A percentile compares a stretch with the other conserved stretches of the same genome.
These are phyloP conservation scores for Eupithecia abbreviata DNA, from an alignment of 2,888 invertebrate species.

Conservation along the genomic window DNA sequence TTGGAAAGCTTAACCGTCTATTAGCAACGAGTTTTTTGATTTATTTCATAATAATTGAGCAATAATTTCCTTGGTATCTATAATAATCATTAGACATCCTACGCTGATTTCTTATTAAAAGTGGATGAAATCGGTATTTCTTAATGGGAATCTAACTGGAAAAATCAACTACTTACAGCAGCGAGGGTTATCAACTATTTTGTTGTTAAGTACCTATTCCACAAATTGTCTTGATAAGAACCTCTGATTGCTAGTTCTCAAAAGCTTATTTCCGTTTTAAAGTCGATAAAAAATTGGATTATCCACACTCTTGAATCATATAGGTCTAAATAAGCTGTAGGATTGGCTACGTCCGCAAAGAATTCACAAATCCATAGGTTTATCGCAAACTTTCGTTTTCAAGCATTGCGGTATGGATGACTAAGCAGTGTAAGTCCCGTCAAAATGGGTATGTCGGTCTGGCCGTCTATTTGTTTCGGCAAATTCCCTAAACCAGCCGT, in stretches of 20 bases:
- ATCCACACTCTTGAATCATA: no score
- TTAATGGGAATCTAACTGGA: no score
- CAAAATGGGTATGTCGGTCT: no score
- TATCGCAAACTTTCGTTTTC: no score
- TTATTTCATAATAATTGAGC: background rate
- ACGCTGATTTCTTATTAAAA: background rate
- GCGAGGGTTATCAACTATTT: background rate
- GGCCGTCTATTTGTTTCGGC: no score
- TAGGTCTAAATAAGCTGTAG: no score
- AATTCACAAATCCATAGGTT: no score
- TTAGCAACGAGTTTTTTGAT: background rate
- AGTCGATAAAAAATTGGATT: background rate
- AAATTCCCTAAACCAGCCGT: background rate
- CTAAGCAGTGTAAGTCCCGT: no score
- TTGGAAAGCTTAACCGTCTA: background rate
- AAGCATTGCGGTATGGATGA: no score
- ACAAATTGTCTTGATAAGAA: background rate
- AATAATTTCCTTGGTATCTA: background rate
- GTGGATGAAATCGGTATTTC: background rate
- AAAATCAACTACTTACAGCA: no score
- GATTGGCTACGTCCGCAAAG: no score
- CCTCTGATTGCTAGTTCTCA: background rate
- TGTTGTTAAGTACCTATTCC: background rate
- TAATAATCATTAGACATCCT: background rate
- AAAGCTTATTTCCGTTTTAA: background rate